Percentiles rank a stretch among this genome's conserved stretches.
phyloP scores from a whole-genome alignment of 2,888 invertebrate genomes.

The Sminthurides aquaticus region DNA sequence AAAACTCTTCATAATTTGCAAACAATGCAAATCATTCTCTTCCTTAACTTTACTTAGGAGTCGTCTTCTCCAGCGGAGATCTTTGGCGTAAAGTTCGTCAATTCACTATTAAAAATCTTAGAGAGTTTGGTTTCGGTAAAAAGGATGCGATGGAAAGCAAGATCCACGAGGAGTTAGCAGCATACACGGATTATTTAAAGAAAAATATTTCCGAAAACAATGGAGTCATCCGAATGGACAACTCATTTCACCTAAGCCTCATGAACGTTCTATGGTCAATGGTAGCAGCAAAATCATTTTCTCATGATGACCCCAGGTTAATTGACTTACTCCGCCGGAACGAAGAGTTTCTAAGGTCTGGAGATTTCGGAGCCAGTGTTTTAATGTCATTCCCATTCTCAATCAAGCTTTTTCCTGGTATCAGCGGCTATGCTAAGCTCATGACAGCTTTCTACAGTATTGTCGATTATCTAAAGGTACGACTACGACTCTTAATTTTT shows the following conservation, averaged over 20 bases:
- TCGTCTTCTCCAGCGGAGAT: slow-evolving; percentile 19
- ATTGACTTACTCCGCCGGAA: slow-evolving; percentile 5
- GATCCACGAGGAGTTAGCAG: background rate
- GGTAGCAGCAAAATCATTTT: slow-evolving; percentile 18
- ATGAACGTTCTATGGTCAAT: slow-evolving; percentile 19
- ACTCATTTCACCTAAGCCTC: slow-evolving; percentile 13
- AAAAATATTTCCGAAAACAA: background rate
- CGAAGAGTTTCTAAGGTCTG: slow-evolving; percentile 13
- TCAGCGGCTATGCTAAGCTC: background rate
- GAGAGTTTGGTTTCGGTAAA: slow-evolving; percentile 23
- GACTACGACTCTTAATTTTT: too few species aligned
- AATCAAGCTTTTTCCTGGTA: background rate
- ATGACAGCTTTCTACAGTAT: background rate
- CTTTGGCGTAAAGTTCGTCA: slow-evolving; percentile 9
- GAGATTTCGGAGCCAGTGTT: slow-evolving; percentile 12
- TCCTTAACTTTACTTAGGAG: slow-evolving; percentile 3
- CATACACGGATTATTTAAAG: background rate
- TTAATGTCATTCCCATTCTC: slow-evolving; percentile 10
- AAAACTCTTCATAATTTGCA: too few species aligned
- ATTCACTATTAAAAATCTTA: slow-evolving; percentile 15
- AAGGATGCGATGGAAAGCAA: slow-evolving; percentile 16
- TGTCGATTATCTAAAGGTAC: slow-evolving; percentile 4
- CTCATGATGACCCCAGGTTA: slow-evolving; percentile 10
- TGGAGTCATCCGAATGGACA: slow-evolving; percentile 1
- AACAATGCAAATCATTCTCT: too few species aligned